Base-by-base conservation (phyloP, 2,888 invertebrate species). In the Bugulina stolonifera region DNA sequence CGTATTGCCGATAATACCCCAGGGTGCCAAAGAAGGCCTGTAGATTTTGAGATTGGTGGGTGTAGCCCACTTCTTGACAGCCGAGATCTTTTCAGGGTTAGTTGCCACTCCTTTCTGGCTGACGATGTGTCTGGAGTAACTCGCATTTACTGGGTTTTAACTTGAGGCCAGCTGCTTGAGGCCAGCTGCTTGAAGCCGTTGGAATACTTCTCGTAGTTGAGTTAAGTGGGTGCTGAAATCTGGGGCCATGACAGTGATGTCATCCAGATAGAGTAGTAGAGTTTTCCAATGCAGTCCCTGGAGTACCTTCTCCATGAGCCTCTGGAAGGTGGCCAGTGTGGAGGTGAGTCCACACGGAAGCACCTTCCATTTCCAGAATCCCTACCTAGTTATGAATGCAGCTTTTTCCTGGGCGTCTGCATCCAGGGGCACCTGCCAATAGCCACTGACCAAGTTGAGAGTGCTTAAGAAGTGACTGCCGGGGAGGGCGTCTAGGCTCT, bases 381-480 rank as follows among this genome's bases (percentile, higher is more conserved):
- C 57, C 18, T 5, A 23, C 14, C 57, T 5, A 5, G 57, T 57
- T 18, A 25, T 57, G 57, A 57, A 57, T 22, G 57, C 57, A 22
- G 57, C 18, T 25, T 57, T 57, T 3, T 57, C 57, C 57, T n/a
- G 57, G n/a, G n/a, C n/a, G n/a, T n/a, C n/a, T n/a, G n/a, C n/a
- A n/a, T n/a, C n/a, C n/a, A n/a, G n/a, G n/a, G n/a, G n/a, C n/a
- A n/a, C n/a, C n/a, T n/a, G n/a, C n/a, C n/a, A n/a, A n/a, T n/a
- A n/a, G n/a, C n/a, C 73, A 54, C 73, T 73, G 14, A 29, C 32
- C 29, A 74, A 57, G 23, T 57, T 25, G n/a, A 57, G 57, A 3
- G 57, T 57, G 23, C 14, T 57, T 18, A 57, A 57, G 57, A 18
- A n/a, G n/a, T 57, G 14, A n/a, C 23, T 57, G 57, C 57, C 57